Evolutionary conservation across 1,140 invertebrate genomes (phyloP).

Genomic region (Belonocnema kinseyi): DNA sequence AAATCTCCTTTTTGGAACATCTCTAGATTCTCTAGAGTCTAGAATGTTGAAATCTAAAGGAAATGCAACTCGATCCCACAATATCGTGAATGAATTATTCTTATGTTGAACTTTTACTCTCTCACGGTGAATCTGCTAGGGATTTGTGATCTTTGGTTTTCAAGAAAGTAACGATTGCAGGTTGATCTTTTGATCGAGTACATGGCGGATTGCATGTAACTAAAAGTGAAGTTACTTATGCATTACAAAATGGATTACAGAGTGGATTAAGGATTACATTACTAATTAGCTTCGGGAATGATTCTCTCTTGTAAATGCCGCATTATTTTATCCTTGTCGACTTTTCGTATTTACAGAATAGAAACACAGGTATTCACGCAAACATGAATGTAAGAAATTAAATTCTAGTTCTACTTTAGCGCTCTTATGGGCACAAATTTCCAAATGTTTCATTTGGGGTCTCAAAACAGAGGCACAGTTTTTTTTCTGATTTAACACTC

Average conservation of each 20-base stretch:
- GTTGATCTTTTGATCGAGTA: constrained; percentile 3
- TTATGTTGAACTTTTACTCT: constrained; percentile 18
- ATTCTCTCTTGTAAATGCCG: constrained; percentile 58
- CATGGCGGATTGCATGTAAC: not conserved
- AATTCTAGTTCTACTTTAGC: no score
- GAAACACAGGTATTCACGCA: constrained; percentile 40
- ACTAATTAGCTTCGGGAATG: constrained; percentile 32
- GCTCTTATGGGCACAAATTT: no score
- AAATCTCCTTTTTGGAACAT: not conserved
- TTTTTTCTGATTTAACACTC: no score
- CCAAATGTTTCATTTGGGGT: no score
- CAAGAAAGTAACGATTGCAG: constrained; percentile 18
- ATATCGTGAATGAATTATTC: constrained; percentile 16
- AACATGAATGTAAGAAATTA: constrained; percentile 39
- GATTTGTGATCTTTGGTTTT: constrained; percentile 19
- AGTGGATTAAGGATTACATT: constrained; percentile 6
- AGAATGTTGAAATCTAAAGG: constrained; percentile 24
- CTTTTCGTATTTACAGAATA: constrained; percentile 29
- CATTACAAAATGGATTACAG: not conserved
- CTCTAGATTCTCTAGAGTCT: not conserved
- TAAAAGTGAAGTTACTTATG: not conserved
- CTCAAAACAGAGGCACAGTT: no score
- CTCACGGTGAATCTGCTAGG: constrained; percentile 30
- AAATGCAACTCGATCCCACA: constrained; percentile 20
- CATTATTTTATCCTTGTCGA: constrained; percentile 40